Base-by-base conservation (phyloP, 2,888 invertebrate genomes). In the Meteorus cinctellus region DNA sequence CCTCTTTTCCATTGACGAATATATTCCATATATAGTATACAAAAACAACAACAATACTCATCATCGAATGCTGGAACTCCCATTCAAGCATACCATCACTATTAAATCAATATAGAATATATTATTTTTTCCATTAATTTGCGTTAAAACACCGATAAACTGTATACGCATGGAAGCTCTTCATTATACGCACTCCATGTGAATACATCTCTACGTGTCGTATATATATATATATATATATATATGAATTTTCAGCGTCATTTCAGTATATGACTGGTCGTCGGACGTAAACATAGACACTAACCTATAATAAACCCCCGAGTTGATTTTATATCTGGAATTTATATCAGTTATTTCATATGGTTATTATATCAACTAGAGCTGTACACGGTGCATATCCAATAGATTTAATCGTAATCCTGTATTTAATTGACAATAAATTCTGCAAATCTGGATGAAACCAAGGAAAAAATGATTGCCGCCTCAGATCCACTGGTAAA, bases 401-500 rank as follows among this genome's bases (percentile, higher is more conserved):
- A 12, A 41, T n/a, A 2, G 2, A 5, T 1, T 48, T n/a, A 14
- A 48, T n/a, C 4, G n/a, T 48, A 4, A 48, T 55, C 8, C 24
- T 55, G 16, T 55, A 19, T 19, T 55, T 2, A 5, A 63, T 65
- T 16, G 34, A 48, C 16, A 77, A 69, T 45, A 69, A 68, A 63
- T 63, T 84, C 89, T 87, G 92, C 94, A 95, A 96, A 96, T 96
- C 96, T 96, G 96, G 96, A 96, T 95, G 96, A 94, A 90, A 93
- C 93, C 92, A 93, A 92, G 90, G 93, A 93, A 91, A 93, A 90
- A 91, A 96, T 96, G 95, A 96, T 96, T 91, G 95, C 96, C 92
- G 96, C 96, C 91, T 95, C 95, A 91, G 96, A 96, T 92, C 96
- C 96, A 91, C 92, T 95, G 95, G 96, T 95, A 90, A 86, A 87